These are phyloP conservation scores for Strigamia crassipes DNA, from an alignment of 2,888 invertebrate genomes.

Conservation along the genomic window DNA sequence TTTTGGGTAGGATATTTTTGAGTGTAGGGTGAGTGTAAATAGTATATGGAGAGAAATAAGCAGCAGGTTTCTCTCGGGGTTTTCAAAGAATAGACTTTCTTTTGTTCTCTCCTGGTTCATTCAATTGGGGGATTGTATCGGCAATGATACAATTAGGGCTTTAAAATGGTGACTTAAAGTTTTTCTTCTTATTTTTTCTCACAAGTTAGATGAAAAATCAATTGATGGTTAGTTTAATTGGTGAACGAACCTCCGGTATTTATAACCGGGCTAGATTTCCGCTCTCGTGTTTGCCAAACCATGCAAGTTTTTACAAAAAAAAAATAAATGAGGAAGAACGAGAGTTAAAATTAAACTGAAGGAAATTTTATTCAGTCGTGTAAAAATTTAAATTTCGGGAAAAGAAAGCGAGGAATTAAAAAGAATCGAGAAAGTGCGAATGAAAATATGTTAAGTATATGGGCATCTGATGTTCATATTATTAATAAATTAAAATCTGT, in stretches of 20 bases:
- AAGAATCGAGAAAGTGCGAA: neutral
- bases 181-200: neutral
- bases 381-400: neutral
- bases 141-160: neutral
- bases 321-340: neutral
- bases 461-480: conserved; percentile 18
- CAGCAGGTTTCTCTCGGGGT: neutral
- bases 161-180: neutral
- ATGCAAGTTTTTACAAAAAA: no score
- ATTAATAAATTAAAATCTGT: conserved; percentile 38
- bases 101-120: neutral
- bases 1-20: neutral
- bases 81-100: neutral
- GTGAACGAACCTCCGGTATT: neutral
- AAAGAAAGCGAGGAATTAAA: neutral
- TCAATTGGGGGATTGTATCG: conserved; percentile 12
- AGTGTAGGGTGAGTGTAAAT: neutral
- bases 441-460: conserved; percentile 32
- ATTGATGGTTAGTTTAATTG: neutral
- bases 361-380: neutral
- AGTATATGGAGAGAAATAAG: neutral
- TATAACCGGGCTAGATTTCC: neutral
- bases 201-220: neutral
- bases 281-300: neutral
- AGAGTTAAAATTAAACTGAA: neutral